These are phyloP conservation scores for Tachystola acroxantha DNA, from an alignment of 2,888 invertebrate species.

Conservation along the genomic window DNA sequence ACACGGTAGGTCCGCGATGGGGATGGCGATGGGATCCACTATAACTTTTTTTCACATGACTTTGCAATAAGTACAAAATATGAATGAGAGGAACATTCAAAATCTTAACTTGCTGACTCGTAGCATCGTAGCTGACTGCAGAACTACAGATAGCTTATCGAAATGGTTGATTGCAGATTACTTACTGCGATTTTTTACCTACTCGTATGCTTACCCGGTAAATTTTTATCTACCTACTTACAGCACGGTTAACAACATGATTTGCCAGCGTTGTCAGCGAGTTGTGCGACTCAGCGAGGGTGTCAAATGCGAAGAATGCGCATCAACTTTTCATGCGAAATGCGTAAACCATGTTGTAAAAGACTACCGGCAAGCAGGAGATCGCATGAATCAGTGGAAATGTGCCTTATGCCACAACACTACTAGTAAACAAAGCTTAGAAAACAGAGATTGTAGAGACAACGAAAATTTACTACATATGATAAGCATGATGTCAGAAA, in stretches of 20 bases:
- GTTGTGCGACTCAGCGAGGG: conserved; percentile 33
- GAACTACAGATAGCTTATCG: too few relatives aligned
- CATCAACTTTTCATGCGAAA: conserved; percentile 32
- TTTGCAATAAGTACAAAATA: too few relatives aligned
- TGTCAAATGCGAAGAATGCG: conserved; percentile 37
- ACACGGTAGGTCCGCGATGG: too few relatives aligned
- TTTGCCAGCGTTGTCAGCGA: conserved; percentile 44
- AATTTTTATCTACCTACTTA: too few relatives aligned
- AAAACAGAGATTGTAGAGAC: conserved; percentile 21
- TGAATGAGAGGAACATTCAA: too few relatives aligned
- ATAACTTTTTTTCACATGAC: too few relatives aligned
- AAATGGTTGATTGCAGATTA: too few relatives aligned
- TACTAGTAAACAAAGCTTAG: conserved; percentile 17
- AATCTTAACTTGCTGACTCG: too few relatives aligned
- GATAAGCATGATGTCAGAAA: conserved; percentile 40
- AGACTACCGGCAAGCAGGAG: conserved; percentile 33
- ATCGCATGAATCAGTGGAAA: conserved; percentile 44
- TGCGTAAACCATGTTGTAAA: conserved; percentile 26
- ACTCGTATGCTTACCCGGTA: too few relatives aligned
- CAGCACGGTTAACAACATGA: conserved; percentile 26
- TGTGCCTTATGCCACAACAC: conserved; percentile 46
- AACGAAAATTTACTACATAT: conserved; percentile 24
- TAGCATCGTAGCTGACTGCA: too few relatives aligned
- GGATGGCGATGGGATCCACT: too few relatives aligned
- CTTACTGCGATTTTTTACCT: too few relatives aligned